phyloP scores from a whole-genome alignment of 2,797 vertebrate species.

The Chelon auratus region DNA sequence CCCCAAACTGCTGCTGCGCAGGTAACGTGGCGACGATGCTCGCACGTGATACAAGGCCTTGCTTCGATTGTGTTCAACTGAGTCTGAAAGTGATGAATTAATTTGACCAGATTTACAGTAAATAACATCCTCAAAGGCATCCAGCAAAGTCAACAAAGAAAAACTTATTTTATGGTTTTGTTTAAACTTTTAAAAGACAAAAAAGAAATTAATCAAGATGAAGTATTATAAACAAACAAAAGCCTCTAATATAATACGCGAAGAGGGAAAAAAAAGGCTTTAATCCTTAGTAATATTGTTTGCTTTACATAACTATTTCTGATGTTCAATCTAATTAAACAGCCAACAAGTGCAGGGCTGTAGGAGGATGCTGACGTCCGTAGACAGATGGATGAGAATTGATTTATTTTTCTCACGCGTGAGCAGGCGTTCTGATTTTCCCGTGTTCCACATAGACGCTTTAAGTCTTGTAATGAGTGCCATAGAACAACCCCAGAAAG shows the following conservation, averaged over 20 bases:
- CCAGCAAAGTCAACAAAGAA: not conserved
- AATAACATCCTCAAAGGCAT: not conserved
- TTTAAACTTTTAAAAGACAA: not conserved
- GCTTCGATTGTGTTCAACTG: not conserved
- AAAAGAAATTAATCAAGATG: conserved; percentile 1
- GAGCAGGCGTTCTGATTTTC: conserved; percentile 33
- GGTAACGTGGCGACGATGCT: conserved; percentile 75
- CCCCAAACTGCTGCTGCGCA: conserved; percentile 95
- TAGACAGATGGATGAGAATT: conserved; percentile 44
- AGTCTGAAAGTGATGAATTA: not conserved
- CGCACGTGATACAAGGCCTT: not conserved
- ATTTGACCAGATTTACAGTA: not conserved
- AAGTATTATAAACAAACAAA: conserved; percentile 19
- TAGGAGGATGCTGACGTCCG: conserved; percentile 31
- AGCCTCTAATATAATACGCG: not conserved
- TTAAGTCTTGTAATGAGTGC: conserved; percentile 44
- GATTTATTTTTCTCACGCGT: conserved; percentile 34
- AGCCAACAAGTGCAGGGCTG: conserved; percentile 7
- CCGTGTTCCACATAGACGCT: conserved; percentile 7
- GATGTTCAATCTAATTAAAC: conserved; percentile 18
- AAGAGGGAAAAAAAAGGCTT: conserved; percentile 1
- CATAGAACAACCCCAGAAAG: conserved; percentile 39
- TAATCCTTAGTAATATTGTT: conserved; percentile 25
- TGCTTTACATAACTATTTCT: conserved; percentile 9
- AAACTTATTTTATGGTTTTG: too few relatives aligned